phyloP scores from a whole-genome alignment of 2,113 vertebrate species.

The Salvelinus namaycush region DNA sequence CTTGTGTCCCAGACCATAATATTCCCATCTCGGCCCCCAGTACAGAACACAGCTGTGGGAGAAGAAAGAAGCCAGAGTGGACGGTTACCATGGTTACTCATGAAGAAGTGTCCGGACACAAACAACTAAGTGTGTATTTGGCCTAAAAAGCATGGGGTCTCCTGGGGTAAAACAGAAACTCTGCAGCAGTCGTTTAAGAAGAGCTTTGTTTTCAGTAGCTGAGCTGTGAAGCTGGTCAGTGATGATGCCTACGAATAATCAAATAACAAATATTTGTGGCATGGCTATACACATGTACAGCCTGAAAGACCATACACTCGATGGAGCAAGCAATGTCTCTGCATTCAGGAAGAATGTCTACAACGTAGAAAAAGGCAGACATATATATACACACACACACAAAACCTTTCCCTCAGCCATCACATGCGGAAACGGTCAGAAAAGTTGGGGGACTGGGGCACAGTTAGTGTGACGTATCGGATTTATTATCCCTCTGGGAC shows the following conservation, averaged over 20 bases:
- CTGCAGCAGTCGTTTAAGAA: not conserved
- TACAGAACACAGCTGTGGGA: conserved; percentile 89
- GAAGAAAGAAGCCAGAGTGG: conserved; percentile 13
- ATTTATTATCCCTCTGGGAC: too few species aligned
- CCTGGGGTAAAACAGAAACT: not conserved
- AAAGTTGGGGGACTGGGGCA: conserved; percentile 88
- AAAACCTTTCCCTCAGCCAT: conserved; percentile 16
- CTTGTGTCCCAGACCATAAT: conserved; percentile 98
- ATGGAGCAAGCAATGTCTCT: too few species aligned
- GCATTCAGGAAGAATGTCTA: not conserved
- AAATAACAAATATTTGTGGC: not conserved
- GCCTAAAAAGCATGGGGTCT: not conserved
- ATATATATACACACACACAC: not conserved
- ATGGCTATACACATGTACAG: not conserved
- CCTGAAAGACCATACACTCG: too few species aligned
- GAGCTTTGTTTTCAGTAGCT: too few species aligned
- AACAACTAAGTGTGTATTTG: not conserved
- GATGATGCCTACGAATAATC: too few species aligned
- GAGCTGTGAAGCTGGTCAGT: too few species aligned
- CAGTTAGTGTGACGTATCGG: conserved; percentile 71
- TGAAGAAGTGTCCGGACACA: not conserved
- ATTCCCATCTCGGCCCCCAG: conserved; percentile 94
- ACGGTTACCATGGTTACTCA: not conserved
- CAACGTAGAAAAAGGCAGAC: too few species aligned
- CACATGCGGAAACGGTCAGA: conserved; percentile 83